Base-by-base conservation (phyloP, 2,797 vertebrate species). In the Coreius guichenoti region DNA sequence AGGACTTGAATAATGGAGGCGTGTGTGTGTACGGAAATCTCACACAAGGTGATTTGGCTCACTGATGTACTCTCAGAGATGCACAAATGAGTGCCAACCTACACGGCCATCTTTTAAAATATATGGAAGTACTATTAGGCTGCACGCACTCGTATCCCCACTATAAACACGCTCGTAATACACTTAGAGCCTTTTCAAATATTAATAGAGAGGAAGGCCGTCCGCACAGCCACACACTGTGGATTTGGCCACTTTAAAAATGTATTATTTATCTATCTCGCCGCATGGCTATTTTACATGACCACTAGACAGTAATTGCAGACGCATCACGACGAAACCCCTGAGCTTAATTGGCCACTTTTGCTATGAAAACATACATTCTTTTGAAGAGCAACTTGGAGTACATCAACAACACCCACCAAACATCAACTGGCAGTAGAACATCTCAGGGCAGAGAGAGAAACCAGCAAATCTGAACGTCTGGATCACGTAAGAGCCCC, bases 301-400 rank as follows among this genome's bases (percentile, higher is more conserved):
- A 91, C 88, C 31, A 47, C 85, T 80, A 85, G 75, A 89, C 58
- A 81, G 82, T 90, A 88, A 92, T 87, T 92, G 88, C 87, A 87
- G 89, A 90, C 81, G 82, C 85, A 89, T 93, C 89, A 89, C 73
- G 51, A 89, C 33, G 82, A 86, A 65, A 88, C 68, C 82, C 85
- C 81, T 72, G 73, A 61, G 86, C 74, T 77, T 90, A 91, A 92
- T 85, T 91, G 91, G 87, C 86, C 89, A 87, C 89, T 91, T 89
- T 69, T 89, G 89, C 83, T 90, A 86, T 90, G 77, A 87, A 78
- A 92, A 88, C 86, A 90, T 17, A 73, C 68, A n/a, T 65, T 88
- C 90, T 89, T 92, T 87, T 90, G 69, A 93, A 92, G 88, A 91
- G 90, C 89, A 92, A 90, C 92, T 91, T 90, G 74, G 85, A 89